phyloP scores from a whole-genome alignment of 2,888 invertebrate species.

The Lagria hirta region DNA sequence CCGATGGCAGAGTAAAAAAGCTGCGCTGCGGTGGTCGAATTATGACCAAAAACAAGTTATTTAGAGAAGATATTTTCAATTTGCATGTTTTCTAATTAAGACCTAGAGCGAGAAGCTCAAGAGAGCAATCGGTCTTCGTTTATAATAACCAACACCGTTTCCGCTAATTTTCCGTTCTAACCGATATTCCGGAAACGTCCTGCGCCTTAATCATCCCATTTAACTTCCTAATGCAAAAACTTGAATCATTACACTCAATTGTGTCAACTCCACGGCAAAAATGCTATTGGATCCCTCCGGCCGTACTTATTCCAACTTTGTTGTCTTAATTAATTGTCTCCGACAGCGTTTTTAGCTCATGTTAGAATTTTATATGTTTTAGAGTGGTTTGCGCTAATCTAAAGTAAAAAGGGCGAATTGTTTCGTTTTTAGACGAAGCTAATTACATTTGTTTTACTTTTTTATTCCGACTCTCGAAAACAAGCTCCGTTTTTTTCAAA shows the following conservation, averaged over 20 bases:
- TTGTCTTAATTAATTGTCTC: constrained; percentile 8
- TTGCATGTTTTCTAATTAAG: constrained; percentile 17
- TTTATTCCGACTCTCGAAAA: no score
- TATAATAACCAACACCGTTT: constrained; percentile 14
- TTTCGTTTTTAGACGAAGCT: no score
- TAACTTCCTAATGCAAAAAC: constrained; percentile 6
- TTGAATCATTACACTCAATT: no score
- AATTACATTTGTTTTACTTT: no score
- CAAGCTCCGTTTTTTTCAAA: no score
- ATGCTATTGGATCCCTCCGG: no score
- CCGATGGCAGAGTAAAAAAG: no score
- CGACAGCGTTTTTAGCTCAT: no score
- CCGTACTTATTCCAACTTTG: constrained; percentile 4
- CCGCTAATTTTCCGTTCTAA: constrained; percentile 14
- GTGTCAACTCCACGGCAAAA: constrained; percentile 2
- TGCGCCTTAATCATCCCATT: constrained; percentile 15
- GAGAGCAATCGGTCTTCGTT: constrained; percentile 18
- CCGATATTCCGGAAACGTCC: constrained; percentile 15
- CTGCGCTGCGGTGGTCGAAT: no score
- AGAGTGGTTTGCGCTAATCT: no score
- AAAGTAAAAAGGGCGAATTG: no score
- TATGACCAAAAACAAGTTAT: constrained; percentile 14
- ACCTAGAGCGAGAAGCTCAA: constrained; percentile 14
- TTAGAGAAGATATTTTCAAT: constrained; percentile 16
- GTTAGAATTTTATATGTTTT: no score